Evolutionary conservation across 2,797 vertebrate genomes (phyloP).

Genomic region (Artibeus lituratus): DNA sequence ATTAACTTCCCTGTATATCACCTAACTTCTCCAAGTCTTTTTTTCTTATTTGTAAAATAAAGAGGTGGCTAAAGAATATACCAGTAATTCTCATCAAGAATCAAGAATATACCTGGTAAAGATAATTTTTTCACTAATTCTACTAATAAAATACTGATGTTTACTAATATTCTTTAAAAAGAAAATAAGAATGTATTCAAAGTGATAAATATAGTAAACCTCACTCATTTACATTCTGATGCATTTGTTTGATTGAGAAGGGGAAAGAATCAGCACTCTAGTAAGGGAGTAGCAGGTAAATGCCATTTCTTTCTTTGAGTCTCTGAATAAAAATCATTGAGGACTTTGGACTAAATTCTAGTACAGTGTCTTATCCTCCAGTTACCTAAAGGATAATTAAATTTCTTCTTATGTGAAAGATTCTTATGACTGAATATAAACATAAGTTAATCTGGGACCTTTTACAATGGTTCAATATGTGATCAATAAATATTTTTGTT

Average conservation of each 20-base stretch:
- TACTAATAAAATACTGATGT: not conserved
- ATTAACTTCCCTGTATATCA: not conserved
- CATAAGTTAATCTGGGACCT: not conserved
- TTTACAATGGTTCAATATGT: not conserved
- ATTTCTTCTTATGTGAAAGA: conserved; percentile 19
- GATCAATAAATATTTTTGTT: conserved; percentile 33
- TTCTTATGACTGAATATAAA: not conserved
- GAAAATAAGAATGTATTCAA: conserved; percentile 6
- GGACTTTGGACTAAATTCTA: not conserved
- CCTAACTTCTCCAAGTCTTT: not conserved
- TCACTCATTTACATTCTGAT: conserved; percentile 1
- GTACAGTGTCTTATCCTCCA: not conserved
- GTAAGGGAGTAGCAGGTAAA: not conserved
- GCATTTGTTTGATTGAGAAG: conserved; percentile 31
- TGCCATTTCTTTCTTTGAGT: not conserved
- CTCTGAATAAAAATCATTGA: not conserved
- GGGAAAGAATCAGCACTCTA: not conserved
- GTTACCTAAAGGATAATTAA: not conserved
- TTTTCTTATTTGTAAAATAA: conserved; percentile 49
- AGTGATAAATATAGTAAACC: not conserved
- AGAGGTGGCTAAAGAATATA: not conserved
- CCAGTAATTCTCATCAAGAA: not conserved
- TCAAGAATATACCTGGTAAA: not conserved
- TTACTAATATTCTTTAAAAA: conserved; percentile 6
- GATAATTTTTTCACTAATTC: not conserved